phyloP scores from a whole-genome alignment of 1,140 invertebrate genomes.

The Lethrus apterus region DNA sequence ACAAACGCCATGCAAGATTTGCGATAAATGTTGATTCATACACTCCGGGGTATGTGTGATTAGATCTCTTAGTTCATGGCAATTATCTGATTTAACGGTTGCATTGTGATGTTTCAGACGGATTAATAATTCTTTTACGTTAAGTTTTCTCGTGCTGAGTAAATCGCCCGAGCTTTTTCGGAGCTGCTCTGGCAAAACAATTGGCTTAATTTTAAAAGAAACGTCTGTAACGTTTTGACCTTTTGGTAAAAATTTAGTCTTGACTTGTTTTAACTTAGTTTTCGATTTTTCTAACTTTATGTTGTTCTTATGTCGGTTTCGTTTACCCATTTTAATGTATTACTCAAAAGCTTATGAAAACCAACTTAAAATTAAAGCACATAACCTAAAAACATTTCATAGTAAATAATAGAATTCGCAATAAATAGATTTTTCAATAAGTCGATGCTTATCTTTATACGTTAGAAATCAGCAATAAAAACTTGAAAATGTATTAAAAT shows the following conservation, averaged over 20 bases:
- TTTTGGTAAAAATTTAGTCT: constrained; percentile 58
- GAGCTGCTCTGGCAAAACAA: constrained; percentile 70
- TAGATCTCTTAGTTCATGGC: constrained; percentile 64
- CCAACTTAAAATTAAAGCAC: background rate
- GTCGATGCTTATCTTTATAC: too few species aligned
- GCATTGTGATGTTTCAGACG: constrained; percentile 73
- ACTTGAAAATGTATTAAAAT: too few species aligned
- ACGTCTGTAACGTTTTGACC: constrained; percentile 80
- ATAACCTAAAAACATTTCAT: too few species aligned
- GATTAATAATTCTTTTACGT: constrained; percentile 60
- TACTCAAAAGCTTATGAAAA: background rate
- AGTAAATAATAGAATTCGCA: too few species aligned
- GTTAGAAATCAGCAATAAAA: too few species aligned
- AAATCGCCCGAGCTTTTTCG: constrained; percentile 53
- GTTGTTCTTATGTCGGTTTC: constrained; percentile 55
- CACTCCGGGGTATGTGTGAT: constrained; percentile 47
- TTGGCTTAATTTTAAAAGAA: constrained; percentile 81
- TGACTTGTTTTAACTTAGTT: constrained; percentile 65
- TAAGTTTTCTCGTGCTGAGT: constrained; percentile 65
- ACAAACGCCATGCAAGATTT: constrained; percentile 60
- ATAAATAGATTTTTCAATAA: too few species aligned
- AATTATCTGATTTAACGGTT: constrained; percentile 58
- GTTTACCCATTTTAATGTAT: constrained; percentile 44
- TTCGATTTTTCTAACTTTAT: constrained; percentile 69
- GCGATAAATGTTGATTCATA: constrained; percentile 54